Conservation (phyloP, 2,113 vertebrate genomes). For the Gopherus flavomarginatus region DNA sequence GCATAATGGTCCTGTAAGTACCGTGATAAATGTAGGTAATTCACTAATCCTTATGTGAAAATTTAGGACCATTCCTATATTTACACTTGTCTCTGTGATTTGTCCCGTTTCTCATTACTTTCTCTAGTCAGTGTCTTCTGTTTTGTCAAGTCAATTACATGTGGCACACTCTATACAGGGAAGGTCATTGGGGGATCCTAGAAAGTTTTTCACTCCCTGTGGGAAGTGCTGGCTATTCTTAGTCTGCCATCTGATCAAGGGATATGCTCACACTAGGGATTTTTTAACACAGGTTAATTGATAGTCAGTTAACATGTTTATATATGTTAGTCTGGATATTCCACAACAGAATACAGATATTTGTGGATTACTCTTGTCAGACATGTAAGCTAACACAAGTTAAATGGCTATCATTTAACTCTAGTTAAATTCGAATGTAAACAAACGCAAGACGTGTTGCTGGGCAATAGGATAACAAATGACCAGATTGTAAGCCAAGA, state of each 20-base stretch:
- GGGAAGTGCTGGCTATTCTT: constrained; percentile 24
- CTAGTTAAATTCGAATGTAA: not conserved
- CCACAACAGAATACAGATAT: not conserved
- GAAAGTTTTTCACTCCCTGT: constrained; percentile 17
- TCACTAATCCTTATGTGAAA: not conserved
- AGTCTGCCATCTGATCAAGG: not conserved
- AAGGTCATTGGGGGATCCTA: not conserved
- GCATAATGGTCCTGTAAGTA: not conserved
- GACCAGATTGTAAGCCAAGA: not conserved
- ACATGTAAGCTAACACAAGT: not conserved
- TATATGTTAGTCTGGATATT: not conserved
- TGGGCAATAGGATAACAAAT: not conserved
- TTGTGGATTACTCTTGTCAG: not conserved
- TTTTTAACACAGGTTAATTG: not conserved
- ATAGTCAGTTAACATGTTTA: not conserved
- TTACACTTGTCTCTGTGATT: not conserved
- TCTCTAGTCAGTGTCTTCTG: not conserved
- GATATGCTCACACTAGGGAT: not conserved
- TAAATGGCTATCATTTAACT: not conserved
- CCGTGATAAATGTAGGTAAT: not conserved
- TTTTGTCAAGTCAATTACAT: not conserved
- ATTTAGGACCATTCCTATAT: not conserved
- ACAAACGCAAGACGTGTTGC: not conserved
- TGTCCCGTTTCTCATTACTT: not conserved
- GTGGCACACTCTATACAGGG: not conserved